Base-by-base conservation (phyloP, 2,797 vertebrate genomes). In the Chanos chanos region DNA sequence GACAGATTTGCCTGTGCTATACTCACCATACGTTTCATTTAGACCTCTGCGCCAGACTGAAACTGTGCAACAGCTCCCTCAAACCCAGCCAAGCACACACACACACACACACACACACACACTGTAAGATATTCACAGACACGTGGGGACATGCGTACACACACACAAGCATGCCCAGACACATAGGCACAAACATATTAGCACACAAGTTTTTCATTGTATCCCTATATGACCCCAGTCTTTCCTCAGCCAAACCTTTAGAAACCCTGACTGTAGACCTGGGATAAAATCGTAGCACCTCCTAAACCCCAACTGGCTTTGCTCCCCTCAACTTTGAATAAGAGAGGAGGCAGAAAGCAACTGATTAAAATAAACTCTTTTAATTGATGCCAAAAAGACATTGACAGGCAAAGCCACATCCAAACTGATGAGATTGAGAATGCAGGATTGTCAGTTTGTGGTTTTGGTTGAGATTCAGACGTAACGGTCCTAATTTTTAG, bases 181-280 rank as follows among this genome's bases (percentile, higher is more conserved):
- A 77, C 83, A 81, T 63, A 76, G 76, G 77, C 76, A 16, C 37
- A 16, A 40, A n/a, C n/a, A n/a, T n/a, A n/a, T n/a, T n/a, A n/a
- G n/a, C n/a, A n/a, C n/a, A n/a, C n/a, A n/a, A n/a, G n/a, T n/a
- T n/a, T n/a, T n/a, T n/a, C n/a, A n/a, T n/a, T n/a, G 39, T 41
- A 41, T 41, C 27, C 28, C 27, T 28, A 5, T 27, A 28, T 28
- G 28, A 28, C 28, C 27, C 27, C 28, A 39, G 16, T 16, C 16
- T 8, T 19, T 41, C 18, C 34, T 34, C 31, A 34, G 10, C 3
- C 12, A n/a, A 12, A n/a, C n/a, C n/a, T n/a, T n/a, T n/a, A n/a
- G n/a, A n/a, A n/a, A n/a, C n/a, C n/a, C n/a, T n/a, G n/a, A n/a
- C n/a, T n/a, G n/a, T n/a, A n/a, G n/a, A n/a, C n/a, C n/a, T n/a